Conservation (phyloP, 2,888 invertebrate species). For the Trichopria drosophilae region DNA sequence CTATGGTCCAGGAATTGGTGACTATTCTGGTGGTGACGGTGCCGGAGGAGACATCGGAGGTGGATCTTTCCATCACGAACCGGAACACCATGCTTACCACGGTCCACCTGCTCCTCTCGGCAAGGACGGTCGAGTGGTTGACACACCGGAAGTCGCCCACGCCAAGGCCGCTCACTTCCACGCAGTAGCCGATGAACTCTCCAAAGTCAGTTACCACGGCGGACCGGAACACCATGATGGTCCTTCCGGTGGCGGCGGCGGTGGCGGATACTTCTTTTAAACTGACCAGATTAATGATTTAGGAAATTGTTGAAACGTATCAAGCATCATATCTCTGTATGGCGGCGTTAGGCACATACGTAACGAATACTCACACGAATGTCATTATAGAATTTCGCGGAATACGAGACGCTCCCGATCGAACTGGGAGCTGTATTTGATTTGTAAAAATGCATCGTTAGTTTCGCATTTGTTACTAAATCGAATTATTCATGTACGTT, state of each 20-base stretch:
- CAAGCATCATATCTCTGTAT: slow-evolving; percentile 20
- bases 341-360: background rate
- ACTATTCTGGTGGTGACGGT: slow-evolving; percentile 1
- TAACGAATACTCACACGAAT: background rate
- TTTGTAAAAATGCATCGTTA: too few species aligned
- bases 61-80: slow-evolving; percentile 19
- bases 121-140: slow-evolving; percentile 47
- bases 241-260: too few species aligned
- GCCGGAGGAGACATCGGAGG: slow-evolving; percentile 15
- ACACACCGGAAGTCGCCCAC: slow-evolving; percentile 53
- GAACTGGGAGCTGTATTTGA: too few species aligned
- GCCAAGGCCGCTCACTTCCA: slow-evolving; percentile 51
- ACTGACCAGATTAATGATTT: too few species aligned
- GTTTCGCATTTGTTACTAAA: background rate
- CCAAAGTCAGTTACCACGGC: slow-evolving; percentile 37
- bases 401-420: too few species aligned
- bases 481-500: slow-evolving; percentile 23
- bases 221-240: slow-evolving; percentile 26
- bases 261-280: too few species aligned
- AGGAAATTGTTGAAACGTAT: too few species aligned
- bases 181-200: slow-evolving; percentile 43
- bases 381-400: too few species aligned
- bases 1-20: slow-evolving; percentile 9
- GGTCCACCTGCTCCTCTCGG: slow-evolving; percentile 48
- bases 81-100: slow-evolving; percentile 35